phyloP scores from a whole-genome alignment of 1,140 invertebrate species.

The Hesperophylax magnus region DNA sequence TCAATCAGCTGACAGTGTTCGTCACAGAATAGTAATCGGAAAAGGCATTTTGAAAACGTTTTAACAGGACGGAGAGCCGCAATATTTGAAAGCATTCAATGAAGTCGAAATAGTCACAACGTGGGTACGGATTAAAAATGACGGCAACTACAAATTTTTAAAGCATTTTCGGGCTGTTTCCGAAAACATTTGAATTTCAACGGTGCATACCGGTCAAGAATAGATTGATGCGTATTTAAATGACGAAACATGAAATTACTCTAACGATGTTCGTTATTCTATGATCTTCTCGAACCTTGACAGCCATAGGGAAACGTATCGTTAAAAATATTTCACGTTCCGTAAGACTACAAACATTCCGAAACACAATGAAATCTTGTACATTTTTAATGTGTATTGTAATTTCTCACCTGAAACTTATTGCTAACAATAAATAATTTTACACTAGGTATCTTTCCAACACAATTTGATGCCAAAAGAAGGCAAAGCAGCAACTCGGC shows the following conservation, averaged over 20 bases:
- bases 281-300: constrained; percentile 46
- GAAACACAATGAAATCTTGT: not conserved
- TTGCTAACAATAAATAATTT: constrained; percentile 34
- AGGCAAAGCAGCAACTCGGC: not conserved
- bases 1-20: constrained; percentile 12
- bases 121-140: constrained; percentile 24
- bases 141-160: not conserved
- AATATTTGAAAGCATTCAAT: constrained; percentile 2
- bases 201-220: not conserved
- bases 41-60: not conserved
- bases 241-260: constrained; percentile 33
- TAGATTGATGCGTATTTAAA: constrained; percentile 1
- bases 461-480: not conserved
- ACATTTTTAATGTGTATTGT: not conserved
- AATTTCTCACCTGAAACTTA: constrained; percentile 15
- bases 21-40: not conserved
- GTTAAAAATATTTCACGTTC: not conserved
- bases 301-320: constrained; percentile 3
- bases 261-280: constrained; percentile 17
- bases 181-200: not conserved
- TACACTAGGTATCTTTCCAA: not conserved
- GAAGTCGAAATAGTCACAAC: constrained; percentile 14
- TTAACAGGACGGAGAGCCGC: no score
- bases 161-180: not conserved
- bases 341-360: not conserved